Evolutionary conservation across 2,113 vertebrate genomes (phyloP).

Genomic region (Pseudorectes ferrugineus): DNA sequence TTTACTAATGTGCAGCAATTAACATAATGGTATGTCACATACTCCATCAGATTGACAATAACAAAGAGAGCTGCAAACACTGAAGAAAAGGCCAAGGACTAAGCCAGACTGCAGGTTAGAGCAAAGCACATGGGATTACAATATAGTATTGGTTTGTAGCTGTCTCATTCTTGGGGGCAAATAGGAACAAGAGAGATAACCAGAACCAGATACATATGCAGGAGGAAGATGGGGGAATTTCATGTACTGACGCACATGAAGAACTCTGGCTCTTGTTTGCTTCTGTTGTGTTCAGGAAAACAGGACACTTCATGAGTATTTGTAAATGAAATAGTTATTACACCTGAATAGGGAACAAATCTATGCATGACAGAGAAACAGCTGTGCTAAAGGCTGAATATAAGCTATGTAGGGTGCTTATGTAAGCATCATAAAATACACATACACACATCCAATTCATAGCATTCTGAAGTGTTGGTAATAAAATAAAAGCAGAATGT

Average conservation of each 20-base stretch:
- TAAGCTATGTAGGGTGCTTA: neutral
- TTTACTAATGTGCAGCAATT: neutral
- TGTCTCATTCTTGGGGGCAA: neutral
- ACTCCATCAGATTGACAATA: neutral
- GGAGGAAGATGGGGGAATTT: neutral
- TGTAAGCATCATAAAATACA: neutral
- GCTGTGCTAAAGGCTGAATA: neutral
- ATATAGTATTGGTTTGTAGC: neutral
- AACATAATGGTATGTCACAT: neutral
- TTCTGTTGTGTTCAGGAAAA: neutral
- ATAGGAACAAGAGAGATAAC: neutral
- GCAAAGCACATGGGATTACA: neutral
- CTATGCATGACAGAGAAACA: neutral
- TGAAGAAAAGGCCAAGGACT: neutral
- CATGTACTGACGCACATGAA: neutral
- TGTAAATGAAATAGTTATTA: neutral
- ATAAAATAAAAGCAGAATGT: neutral
- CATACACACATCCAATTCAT: neutral
- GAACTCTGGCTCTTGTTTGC: neutral
- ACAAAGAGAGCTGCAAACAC: neutral
- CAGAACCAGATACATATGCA: neutral
- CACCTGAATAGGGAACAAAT: neutral
- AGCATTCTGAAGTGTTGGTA: neutral
- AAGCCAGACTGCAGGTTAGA: neutral
- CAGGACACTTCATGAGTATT: neutral